A percentile compares a stretch with the other conserved stretches of the same genome.
Evolutionary conservation across 2,888 invertebrate species (phyloP).

Genomic region (Mongoloraphidia duomilia): DNA sequence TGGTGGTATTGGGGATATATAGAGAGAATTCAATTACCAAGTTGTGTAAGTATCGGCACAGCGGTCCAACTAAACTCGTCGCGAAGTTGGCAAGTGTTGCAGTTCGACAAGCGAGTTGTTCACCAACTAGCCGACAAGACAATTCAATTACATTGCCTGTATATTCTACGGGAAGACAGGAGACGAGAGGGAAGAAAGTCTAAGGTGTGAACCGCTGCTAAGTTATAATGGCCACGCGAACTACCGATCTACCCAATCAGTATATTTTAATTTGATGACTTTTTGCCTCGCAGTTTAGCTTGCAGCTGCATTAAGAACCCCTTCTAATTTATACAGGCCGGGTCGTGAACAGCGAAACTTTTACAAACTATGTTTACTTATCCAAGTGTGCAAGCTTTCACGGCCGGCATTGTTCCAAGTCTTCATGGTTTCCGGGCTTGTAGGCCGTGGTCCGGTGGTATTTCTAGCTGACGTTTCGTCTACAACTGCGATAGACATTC

Average conservation of each 20-base stretch:
- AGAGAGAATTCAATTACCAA: conserved; percentile 31
- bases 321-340: too few species aligned
- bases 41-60: conserved; percentile 26
- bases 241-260: neutral
- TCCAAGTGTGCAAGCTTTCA: too few species aligned
- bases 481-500: too few species aligned
- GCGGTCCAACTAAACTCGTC: conserved; percentile 22
- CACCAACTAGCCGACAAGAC: conserved; percentile 28
- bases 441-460: too few species aligned
- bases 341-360: too few species aligned
- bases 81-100: neutral
- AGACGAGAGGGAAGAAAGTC: neutral
- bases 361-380: too few species aligned
- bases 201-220: conserved; percentile 3
- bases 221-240: conserved; percentile 2
- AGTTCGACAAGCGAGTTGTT: neutral
- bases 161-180: conserved; percentile 23
- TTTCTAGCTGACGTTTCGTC: too few species aligned
- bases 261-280: conserved; percentile 3
- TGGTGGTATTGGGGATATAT: conserved; percentile 7
- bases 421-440: too few species aligned
- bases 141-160: conserved; percentile 31
- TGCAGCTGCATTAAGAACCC: too few species aligned
- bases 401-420: too few species aligned
- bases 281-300: too few species aligned